These are phyloP conservation scores for Tragelaphus scriptus DNA, from an alignment of 2,113 vertebrate species.

Conservation along the genomic window DNA sequence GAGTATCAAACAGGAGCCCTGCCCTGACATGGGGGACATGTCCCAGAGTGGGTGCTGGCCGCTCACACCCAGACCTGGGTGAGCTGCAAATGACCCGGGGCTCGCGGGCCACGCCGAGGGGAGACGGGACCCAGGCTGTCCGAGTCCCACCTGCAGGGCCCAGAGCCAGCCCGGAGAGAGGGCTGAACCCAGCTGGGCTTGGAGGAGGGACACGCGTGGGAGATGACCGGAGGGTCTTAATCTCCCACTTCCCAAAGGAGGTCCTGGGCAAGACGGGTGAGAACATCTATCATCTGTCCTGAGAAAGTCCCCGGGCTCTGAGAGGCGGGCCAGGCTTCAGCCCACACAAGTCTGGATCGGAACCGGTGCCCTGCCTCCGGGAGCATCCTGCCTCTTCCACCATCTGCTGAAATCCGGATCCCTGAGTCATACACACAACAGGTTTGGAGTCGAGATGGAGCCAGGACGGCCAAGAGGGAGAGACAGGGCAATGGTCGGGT, in stretches of 20 bases:
- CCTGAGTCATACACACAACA: accelerated
- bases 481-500: accelerated
- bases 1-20: accelerated
- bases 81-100: neutral
- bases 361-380: accelerated
- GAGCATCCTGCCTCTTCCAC: neutral
- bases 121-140: accelerated
- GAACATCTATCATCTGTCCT: neutral
- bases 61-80: neutral
- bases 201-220: accelerated
- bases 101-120: accelerated
- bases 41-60: neutral
- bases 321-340: accelerated
- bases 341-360: accelerated
- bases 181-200: neutral
- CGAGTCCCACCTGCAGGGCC: neutral
- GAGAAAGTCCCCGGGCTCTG: neutral
- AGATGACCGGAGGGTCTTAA: neutral
- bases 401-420: accelerated
- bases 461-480: accelerated
- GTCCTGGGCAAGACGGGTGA: accelerated
- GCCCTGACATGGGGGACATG: accelerated
- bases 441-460: accelerated
- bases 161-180: neutral
- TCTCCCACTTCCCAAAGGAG: no score